Evolutionary conservation across 2,888 invertebrate genomes (phyloP).

Genomic region (Merodon equestris): DNA sequence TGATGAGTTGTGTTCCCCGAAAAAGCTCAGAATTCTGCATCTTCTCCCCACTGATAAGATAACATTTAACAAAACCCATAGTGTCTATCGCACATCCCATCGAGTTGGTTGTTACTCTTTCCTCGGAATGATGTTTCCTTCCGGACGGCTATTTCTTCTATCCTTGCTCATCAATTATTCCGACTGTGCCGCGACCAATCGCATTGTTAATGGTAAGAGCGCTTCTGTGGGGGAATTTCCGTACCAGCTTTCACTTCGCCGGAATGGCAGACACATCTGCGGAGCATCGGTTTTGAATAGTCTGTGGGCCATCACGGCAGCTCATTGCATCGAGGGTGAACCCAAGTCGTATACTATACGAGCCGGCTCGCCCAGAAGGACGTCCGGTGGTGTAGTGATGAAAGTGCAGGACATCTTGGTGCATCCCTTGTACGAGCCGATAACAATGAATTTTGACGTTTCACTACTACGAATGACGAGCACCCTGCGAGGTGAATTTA

Average conservation of each 20-base stretch:
- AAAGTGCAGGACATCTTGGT: conserved; percentile 72
- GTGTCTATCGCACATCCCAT: not conserved
- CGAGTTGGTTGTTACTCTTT: not conserved
- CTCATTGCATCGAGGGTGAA: conserved; percentile 74
- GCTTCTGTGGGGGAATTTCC: conserved; percentile 74
- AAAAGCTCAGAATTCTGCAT: conserved; percentile 22
- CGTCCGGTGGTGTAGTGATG: conserved; percentile 72
- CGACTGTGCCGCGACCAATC: conserved; percentile 47
- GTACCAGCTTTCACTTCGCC: conserved; percentile 76
- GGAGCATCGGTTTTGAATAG: conserved; percentile 74
- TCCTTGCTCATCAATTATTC: not conserved
- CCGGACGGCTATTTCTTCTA: conserved; percentile 1
- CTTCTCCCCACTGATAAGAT: conserved; percentile 11
- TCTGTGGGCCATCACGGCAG: conserved; percentile 76
- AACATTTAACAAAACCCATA: conserved; percentile 39
- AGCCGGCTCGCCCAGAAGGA: conserved; percentile 72
- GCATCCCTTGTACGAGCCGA: conserved; percentile 75
- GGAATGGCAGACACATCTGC: conserved; percentile 74
- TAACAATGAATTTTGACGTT: conserved; percentile 76
- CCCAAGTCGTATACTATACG: conserved; percentile 73
- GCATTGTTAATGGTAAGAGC: conserved; percentile 76
- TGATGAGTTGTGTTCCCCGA: not conserved
- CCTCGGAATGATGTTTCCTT: conserved; percentile 18
- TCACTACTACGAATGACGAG: conserved; percentile 72
- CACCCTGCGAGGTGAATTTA: conserved; percentile 71